Evolutionary conservation across 1,140 invertebrate species (phyloP), one percentile per base, ranked within the genome.

Genomic region (Protaetia brevitarsis): DNA sequence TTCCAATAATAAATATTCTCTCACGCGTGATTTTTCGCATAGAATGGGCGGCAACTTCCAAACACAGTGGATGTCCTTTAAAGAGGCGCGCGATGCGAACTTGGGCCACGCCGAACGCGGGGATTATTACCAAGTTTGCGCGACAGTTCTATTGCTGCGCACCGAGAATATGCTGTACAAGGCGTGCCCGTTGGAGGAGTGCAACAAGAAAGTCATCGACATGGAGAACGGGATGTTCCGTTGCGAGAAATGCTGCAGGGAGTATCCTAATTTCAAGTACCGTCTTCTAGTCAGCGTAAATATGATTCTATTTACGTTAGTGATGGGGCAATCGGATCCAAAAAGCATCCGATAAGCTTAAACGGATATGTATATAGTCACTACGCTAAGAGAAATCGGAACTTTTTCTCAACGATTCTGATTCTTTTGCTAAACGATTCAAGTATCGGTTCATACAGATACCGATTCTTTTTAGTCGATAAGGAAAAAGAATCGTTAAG

Each of bases 121-220:
- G 0, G 93, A 95, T 71, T 92, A 91, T 72, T 97, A 87, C 79
- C 86, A 85, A 66, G 79, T 80, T 16, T 89, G 89, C 75, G 92
- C 84, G 0, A 87, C 85, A 2, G 78, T 95, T 16, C 82, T 88
- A 56, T 79, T 90, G 51, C 78, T 94, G 19, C 84, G 85, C 73
- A 81, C 84, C 0, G 93, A 96, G 67, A 96, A 93, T 76, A 84
- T 88, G 27, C 78, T 96, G 41, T 99, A 99, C 76, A 90, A 94
- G 81, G 89, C 94, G 1, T 98, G 96, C 74, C 92, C 95, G 0
- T 82, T 84, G 63, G 84, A 89, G 8, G 84, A 86, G 36, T 98
- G 96, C 78, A 96, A 97, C 73, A 98, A 98, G 76, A 98, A 99
- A 79, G 86, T 94, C 0, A 81, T 96, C 26, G 95, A 98, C 80